Base-by-base conservation (phyloP, 2,113 vertebrate species). In the Cygnus atratus region DNA sequence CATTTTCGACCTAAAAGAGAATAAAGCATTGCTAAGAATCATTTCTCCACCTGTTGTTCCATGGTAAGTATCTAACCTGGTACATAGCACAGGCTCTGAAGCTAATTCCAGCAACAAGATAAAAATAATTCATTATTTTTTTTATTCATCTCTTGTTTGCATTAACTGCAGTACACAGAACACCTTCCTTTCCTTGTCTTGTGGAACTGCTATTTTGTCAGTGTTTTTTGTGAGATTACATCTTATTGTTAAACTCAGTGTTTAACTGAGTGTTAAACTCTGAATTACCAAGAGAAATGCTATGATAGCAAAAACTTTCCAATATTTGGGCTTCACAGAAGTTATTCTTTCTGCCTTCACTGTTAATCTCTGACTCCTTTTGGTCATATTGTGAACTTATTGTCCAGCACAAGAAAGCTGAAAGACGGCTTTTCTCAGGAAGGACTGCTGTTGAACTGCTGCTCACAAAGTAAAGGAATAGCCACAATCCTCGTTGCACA, bases 1-100 rank as follows among this genome's bases (percentile, higher is more conserved):
- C 88, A 11, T 89, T 88, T 88, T 99, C 98, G 0, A 99, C 97
- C 99, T 99, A 84, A 25, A 97, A 94, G 39, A 88, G 22, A 92
- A 92, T 3, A 63, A 70, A 73, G 57, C 3, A 21, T 37, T 44
- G 37, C 72, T 71, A 63, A 70, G 58, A 68, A 77, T 78, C 13
- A 18, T 79, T 72, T 88, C 72, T 66, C 25, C 50, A 5, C 29
- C 74, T 77, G 59, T 13, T 68, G 61, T 29, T 31, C 57, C 43
- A 22, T 9, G 10, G 41, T 71, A 35, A 35, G 13, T 28, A 54
- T 59, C 61, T 52, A 67, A 57, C 8, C 21, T 66, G n/a, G 18
- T 15, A 66, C n/a, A 67, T 11, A 84, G 55, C 19, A 79, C 26
- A 82, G 68, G 16, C 31, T 79, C 71, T 76, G 57, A 55, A 77